Evolutionary conservation across 2,797 vertebrate genomes (phyloP).

Genomic region (Epinephelus awoara): DNA sequence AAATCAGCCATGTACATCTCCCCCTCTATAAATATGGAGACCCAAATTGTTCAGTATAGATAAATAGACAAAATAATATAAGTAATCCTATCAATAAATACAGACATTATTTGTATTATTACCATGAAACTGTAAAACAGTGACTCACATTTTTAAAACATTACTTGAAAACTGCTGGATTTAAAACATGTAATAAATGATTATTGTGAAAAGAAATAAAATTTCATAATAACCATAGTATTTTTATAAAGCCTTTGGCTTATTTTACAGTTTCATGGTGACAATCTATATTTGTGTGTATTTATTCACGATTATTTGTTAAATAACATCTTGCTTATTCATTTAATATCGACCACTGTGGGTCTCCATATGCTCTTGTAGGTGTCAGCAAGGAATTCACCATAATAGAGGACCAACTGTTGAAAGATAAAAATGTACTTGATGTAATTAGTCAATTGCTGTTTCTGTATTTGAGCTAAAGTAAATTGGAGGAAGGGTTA

Average conservation of each 20-base stretch:
- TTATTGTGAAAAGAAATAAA: background rate
- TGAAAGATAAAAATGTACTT: background rate
- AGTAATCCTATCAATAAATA: background rate
- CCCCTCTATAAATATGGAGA: background rate
- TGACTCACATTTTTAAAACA: background rate
- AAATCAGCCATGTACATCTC: background rate
- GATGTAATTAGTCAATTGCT: background rate
- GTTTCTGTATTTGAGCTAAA: background rate
- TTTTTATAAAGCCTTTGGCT: background rate
- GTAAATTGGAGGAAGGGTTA: background rate
- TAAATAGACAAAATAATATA: background rate
- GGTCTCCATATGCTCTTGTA: background rate
- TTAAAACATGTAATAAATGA: background rate
- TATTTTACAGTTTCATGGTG: conserved; percentile 20
- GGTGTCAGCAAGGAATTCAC: background rate
- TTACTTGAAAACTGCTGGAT: background rate
- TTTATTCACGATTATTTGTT: background rate
- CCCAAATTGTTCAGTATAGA: background rate
- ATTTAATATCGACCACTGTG: background rate
- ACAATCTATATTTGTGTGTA: background rate
- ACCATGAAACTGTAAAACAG: conserved; percentile 2
- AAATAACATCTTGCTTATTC: background rate
- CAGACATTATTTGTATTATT: background rate
- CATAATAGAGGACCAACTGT: background rate
- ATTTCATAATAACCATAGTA: background rate